Evolutionary conservation across 2,888 invertebrate genomes (phyloP), one percentile per base, ranked within the genome.

Genomic region (Xylophagus ater): DNA sequence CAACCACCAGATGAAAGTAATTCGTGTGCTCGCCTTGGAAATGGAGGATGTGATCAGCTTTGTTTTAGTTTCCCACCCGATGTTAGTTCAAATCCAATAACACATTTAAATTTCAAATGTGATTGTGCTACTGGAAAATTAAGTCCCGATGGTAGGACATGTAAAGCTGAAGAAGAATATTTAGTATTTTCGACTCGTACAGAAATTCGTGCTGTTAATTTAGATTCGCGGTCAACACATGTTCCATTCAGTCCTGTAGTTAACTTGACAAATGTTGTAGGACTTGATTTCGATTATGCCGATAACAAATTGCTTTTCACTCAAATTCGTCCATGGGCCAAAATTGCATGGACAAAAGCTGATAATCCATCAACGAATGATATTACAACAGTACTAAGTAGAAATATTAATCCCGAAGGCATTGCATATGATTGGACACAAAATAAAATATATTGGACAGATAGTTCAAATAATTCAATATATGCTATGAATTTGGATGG

Each of bases 391-490:
- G 75, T 88, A 2, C 73, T 86, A 21, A 78, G 65, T 49, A 79
- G 79, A 55, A 83, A 85, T 15, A 87, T 90, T 38, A 90, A 89
- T 62, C 90, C 92, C 0, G 90, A 92, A 61, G 90, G 92, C 4
- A 84, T 93, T 45, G 88, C 92, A 0, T 92, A 93, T 57, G 97
- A 98, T 58, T 98, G 97, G 97, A 89, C 96, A 0, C 90, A 90
- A 51, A 86, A 87, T 58, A 96, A 94, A 61, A 78, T 98, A 24
- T 97, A 96, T 62, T 98, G 94, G 93, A 92, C 96, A 0, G 97
- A 97, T 55, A 89, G 90, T 19, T 83, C 86, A 0, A 92, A 93
- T 52, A 89, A 88, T 53, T 87, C 88, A 9, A 92, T 94, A 40
- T 93, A 92, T 54, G 86, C 93, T 0, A 89, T 96, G 86, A 90